Evolutionary conservation across 2,888 invertebrate species (phyloP), one percentile per base, ranked within the genome.

Genomic region (Micoletzkya japonica): DNA sequence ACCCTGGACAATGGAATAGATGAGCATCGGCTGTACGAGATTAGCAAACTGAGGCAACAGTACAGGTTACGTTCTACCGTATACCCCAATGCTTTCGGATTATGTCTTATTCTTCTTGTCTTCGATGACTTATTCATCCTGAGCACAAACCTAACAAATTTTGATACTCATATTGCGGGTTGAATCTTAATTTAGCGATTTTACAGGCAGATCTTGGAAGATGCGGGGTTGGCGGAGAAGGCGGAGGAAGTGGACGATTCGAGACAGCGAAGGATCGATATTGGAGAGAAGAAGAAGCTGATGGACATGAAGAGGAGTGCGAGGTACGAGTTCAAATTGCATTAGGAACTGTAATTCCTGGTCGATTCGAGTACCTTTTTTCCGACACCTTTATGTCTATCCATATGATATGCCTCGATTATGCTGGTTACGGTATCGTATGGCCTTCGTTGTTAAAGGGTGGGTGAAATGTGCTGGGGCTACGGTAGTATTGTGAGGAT

Each of bases 11-110:
- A 94, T 71, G 95, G 95, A 0, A 89, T 98, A 7, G 97, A 98
- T 87, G 97, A 98, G 86, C 96, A 98, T 86, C 88, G 98, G 30
- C 91, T 98, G 83, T 98, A 96, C 85, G 98, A 98, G 87, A 92
- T 95, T 83, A 93, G 93, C 0, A 97, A 97, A 88, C 88, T 98
- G 6, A 90, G 94, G 44, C 90, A 91, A 32, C 98, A 98, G 87
- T 79, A 79, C 68, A 72, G 76, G 72, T 73, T 26, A 20, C n/a
- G n/a, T n/a, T n/a, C n/a, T 39, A 34, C 20, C 26, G 44, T 10
- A 20, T 20, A 14, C 20, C 10, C 44, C 44, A 50, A 50, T 30
- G 34, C 59, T 14, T 10, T 37, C 1, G 32, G 32, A 10, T 1
- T 57, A 30, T 26, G 50, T n/a, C 4, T 4, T 20, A 28, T 56